Percentiles rank a stretch among this genome's conserved stretches.
Evolutionary conservation across 2,888 invertebrate genomes (phyloP).

Genomic region (Phalera bucephala): DNA sequence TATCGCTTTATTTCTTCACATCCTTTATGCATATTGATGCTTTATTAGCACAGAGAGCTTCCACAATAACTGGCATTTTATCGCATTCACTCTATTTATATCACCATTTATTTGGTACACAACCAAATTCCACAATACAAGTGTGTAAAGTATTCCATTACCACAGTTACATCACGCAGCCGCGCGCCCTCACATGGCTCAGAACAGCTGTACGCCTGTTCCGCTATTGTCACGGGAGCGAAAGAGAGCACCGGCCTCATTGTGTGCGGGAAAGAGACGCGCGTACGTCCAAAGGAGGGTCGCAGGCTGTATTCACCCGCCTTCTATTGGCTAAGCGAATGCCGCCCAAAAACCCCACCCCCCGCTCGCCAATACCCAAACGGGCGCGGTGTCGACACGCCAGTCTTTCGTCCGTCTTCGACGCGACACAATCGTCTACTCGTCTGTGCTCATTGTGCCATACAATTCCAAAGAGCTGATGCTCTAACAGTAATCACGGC

Average conservation of each 20-base stretch:
- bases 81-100: conserved; percentile 36
- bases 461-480: conserved; percentile 58
- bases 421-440: conserved; percentile 70
- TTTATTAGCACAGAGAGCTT: conserved; percentile 5
- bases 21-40: not conserved
- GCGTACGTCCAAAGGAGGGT: conserved; percentile 53
- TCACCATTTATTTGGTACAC: conserved; percentile 36
- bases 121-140: conserved; percentile 39
- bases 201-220: conserved; percentile 71
- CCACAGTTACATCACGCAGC: conserved; percentile 67
- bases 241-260: conserved; percentile 39
- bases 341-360: conserved; percentile 68
- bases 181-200: conserved; percentile 58
- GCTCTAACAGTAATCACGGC: conserved; percentile 52
- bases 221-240: conserved; percentile 50
- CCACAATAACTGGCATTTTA: conserved; percentile 31
- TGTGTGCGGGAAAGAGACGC: conserved; percentile 45
- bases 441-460: conserved; percentile 70
- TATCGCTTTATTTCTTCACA: no score
- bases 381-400: conserved; percentile 50
- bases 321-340: conserved; percentile 55
- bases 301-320: conserved; percentile 58
- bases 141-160: conserved; percentile 52
- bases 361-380: conserved; percentile 57
- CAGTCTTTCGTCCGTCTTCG: conserved; percentile 77